Base-by-base conservation (phyloP, 2,888 invertebrate species). In the Scaptomyza reducta region DNA sequence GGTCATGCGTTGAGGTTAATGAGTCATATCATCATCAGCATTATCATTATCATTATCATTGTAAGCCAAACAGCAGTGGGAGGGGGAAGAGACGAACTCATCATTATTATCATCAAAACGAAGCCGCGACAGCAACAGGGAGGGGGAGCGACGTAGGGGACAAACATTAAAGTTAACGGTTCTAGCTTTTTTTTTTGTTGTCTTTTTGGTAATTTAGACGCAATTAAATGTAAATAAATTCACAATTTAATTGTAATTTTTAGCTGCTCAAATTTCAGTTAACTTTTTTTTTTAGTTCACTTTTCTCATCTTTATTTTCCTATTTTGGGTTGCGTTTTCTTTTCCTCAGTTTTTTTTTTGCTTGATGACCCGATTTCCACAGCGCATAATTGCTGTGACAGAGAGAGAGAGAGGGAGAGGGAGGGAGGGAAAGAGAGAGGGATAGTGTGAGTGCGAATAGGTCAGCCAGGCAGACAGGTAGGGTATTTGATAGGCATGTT, bases 151-250 rank as follows among this genome's bases (percentile, higher is more conserved):
- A 35, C 7, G 35, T 54, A 51, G 56, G 58, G 59, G 55, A 68
- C 68, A 75, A 65, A 53, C 78, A 75, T 75, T 75, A 73, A 69
- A 62, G 58, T 45, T 46, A 46, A 57, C 67, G 44, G 62, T 41
- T 61, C 62, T 44, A 56, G 54, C 44, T 40, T 31, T 7, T 7
- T 58, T 22, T 18, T 47, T 6, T 14, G n/a, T 35, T 7, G 7
- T 45, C 70, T 73, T 75, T 84, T 77, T 78, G 77, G 83, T 78
- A 80, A 88, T 83, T 78, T 87, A 76, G 73, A 78, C 60, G 84
- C 87, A 85, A 88, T 85, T 85, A 85, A 76, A 88, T 88, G 70
- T 76, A 83, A 87, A 85, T 88, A 85, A 85, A 85, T 80, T 86
- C 74, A 80, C 81, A 88, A 85, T 85, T 87, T 83, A 84, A 84